Conservation (phyloP, 1,140 invertebrate genomes). For the Drosophila suzukii region DNA sequence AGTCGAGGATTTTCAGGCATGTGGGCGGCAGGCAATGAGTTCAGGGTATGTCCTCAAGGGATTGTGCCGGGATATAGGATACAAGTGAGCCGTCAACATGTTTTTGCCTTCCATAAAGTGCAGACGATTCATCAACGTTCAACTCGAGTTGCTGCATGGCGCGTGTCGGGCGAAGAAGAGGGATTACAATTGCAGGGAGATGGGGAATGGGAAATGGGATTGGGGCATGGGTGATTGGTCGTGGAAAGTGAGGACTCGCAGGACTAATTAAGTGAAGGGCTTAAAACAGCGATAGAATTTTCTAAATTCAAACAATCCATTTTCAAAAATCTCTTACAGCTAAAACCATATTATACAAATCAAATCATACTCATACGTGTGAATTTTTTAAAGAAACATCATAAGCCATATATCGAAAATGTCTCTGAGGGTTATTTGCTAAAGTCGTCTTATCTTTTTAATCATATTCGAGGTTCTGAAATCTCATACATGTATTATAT, state of each 20-base stretch:
- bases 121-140: slow-evolving; percentile 74
- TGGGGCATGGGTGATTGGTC: neutral
- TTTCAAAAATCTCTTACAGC: too few relatives aligned
- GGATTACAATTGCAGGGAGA: neutral
- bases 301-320: neutral
- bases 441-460: too few relatives aligned
- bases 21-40: slow-evolving; percentile 15
- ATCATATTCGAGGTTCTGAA: too few relatives aligned
- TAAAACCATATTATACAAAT: too few relatives aligned
- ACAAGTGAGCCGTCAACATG: slow-evolving; percentile 65
- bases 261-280: slow-evolving; percentile 20
- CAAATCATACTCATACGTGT: too few relatives aligned
- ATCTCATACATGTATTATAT: too few relatives aligned
- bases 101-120: slow-evolving; percentile 72
- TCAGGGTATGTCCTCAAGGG: slow-evolving; percentile 8
- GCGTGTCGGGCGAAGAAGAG: neutral
- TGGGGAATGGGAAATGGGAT: neutral
- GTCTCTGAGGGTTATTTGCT: too few relatives aligned
- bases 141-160: slow-evolving; percentile 34
- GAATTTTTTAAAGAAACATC: too few relatives aligned
- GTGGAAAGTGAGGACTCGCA: neutral
- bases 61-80: slow-evolving; percentile 42
- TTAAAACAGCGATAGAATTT: neutral
- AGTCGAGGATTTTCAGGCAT: slow-evolving; percentile 58
- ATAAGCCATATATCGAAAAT: too few relatives aligned